Evolutionary conservation across 2,888 invertebrate genomes (phyloP).

Genomic region (Didymodactylos carnosus): DNA sequence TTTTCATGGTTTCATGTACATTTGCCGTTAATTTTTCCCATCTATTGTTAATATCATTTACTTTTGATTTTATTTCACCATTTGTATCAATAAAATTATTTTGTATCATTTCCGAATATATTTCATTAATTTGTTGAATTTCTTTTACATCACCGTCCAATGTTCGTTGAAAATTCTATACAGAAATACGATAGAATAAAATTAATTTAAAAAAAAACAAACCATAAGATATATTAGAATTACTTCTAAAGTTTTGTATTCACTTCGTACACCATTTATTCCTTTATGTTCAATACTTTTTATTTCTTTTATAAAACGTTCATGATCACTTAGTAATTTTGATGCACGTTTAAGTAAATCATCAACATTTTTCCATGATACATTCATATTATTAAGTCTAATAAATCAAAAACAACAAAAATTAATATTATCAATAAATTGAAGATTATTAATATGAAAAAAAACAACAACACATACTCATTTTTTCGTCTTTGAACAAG

Average conservation of each 20-base stretch:
- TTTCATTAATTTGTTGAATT: background rate
- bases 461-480: background rate
- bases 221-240: background rate
- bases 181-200: too few relatives aligned
- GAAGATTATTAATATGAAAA: too few relatives aligned
- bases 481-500: background rate
- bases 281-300: background rate
- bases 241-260: background rate
- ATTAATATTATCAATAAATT: too few relatives aligned
- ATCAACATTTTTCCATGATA: background rate
- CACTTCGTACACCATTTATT: background rate
- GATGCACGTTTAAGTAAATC: background rate
- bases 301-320: background rate
- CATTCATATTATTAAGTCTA: background rate
- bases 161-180: background rate
- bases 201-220: background rate
- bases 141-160: background rate
- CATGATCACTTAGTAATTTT: background rate
- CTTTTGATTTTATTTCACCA: background rate
- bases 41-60: background rate
- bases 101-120: background rate
- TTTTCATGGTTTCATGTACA: background rate
- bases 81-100: background rate
- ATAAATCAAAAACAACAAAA: background rate
- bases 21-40: background rate